These are phyloP conservation scores for Listrodromus nycthemerus DNA, from an alignment of 2,888 invertebrate genomes.

Conservation along the genomic window DNA sequence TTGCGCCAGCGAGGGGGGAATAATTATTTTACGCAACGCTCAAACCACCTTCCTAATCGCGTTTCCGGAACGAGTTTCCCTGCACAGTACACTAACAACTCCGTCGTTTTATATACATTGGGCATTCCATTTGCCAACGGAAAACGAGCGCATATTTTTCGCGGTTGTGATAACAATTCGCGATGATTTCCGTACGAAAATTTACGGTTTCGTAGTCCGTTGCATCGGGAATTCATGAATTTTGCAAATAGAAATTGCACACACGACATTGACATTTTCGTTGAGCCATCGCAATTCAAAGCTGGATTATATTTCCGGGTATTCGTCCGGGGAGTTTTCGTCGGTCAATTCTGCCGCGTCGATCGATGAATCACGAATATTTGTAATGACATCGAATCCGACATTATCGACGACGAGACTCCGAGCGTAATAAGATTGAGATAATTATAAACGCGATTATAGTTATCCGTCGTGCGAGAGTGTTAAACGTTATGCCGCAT, in stretches of 20 bases:
- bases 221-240: constrained; percentile 10
- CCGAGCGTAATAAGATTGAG: not conserved
- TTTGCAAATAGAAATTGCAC: not conserved
- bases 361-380: constrained; percentile 37
- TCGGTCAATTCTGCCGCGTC: constrained; percentile 10
- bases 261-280: not conserved
- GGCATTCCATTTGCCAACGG: constrained; percentile 53
- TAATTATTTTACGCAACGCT: constrained; percentile 65
- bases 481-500: not conserved
- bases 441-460: constrained; percentile 18
- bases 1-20: constrained; percentile 61
- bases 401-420: constrained; percentile 7
- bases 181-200: constrained; percentile 40
- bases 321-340: not conserved
- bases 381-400: constrained; percentile 10
- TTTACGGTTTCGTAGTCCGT: constrained; percentile 43
- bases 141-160: constrained; percentile 50
- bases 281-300: not conserved
- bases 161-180: constrained; percentile 24
- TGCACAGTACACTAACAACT: constrained; percentile 11
- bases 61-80: constrained; percentile 66
- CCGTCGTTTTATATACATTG: constrained; percentile 16
- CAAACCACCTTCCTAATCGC: constrained; percentile 63
- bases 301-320: not conserved
- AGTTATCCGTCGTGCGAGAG: not conserved